Evolutionary conservation across 1,140 invertebrate species (phyloP), one percentile per base, ranked within the genome.

Genomic region (Trialeurodes vaporariorum): DNA sequence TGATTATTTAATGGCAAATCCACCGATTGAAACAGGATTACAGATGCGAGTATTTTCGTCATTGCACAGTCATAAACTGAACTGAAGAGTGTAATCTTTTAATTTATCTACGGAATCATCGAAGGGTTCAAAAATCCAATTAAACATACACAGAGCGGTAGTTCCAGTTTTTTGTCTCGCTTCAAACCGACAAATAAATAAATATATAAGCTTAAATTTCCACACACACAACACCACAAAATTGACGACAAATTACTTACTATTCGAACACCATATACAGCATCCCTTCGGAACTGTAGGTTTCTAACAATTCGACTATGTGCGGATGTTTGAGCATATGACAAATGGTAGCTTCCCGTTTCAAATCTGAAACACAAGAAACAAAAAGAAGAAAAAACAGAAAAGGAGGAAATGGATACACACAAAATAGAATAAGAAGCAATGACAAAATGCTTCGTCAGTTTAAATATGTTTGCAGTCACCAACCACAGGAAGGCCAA

Each of bases 191-290:
- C 11, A 58, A 58, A 58, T 12, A n/a, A 12, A 58, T 12, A 58
- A n/a, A n/a, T 58, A 58, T 12, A 12, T 58, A n/a, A 11, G 11
- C 49, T 12, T 58, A n/a, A 11, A 12, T 58, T 12, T n/a, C 27
- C 9, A 25, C 25, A 67, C 26, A 63, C 63, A 59, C 27, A 70
- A 65, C 34, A 66, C 49, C 66, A 67, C 69, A 70, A 59, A 62
- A 71, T 70, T 59, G 71, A 65, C 64, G 66, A 71, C 9, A 61
- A 21, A 64, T 76, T 76, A 87, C 94, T 95, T 85, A 98, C 96
- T 94, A 96, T 87, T 98, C 96, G 82, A 98, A 98, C 69, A 98
- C 94, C 96, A 98, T 98, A 77, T 98, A 98, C 1, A 99, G 84
- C 90, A 98, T 96, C 74, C 96, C 96, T 81, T 98, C 95, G 11